A percentile compares a stretch with the other conserved stretches of the same genome.
Conservation (phyloP, 35 echinoderm and acorn worm species). For the Ophioderma brevispina region DNA sequence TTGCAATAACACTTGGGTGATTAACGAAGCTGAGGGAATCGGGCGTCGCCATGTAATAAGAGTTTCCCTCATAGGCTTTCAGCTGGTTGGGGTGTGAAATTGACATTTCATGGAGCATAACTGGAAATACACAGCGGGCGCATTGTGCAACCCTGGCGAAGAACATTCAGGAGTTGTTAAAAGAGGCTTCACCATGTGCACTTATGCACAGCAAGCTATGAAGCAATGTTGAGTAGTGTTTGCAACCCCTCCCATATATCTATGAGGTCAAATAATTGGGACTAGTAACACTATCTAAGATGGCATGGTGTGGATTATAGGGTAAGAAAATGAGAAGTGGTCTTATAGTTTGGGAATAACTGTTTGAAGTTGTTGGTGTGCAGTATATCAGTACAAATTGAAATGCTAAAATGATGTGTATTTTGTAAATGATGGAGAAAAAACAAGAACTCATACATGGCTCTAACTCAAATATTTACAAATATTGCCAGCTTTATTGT, state of each 20-base stretch:
- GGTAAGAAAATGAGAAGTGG: too few relatives aligned
- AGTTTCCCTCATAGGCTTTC: background rate
- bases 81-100: background rate
- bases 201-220: background rate
- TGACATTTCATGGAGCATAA: background rate
- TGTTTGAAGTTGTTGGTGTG: too few relatives aligned
- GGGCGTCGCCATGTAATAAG: background rate
- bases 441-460: too few relatives aligned
- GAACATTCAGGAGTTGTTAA: background rate
- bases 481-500: too few relatives aligned
- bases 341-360: too few relatives aligned
- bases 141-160: background rate
- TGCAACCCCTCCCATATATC: background rate
- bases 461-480: too few relatives aligned
- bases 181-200: background rate
- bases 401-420: too few relatives aligned
- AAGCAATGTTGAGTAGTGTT: background rate
- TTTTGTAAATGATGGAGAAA: too few relatives aligned
- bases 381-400: too few relatives aligned
- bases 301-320: too few relatives aligned
- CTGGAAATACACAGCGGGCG: background rate
- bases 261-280: constrained; percentile 9
- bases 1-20: background rate
- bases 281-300: too few relatives aligned
- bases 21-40: background rate